Evolutionary conservation across 2,888 invertebrate species (phyloP), one percentile per base, ranked within the genome.

Genomic region (Lasioglossum oenotherae): DNA sequence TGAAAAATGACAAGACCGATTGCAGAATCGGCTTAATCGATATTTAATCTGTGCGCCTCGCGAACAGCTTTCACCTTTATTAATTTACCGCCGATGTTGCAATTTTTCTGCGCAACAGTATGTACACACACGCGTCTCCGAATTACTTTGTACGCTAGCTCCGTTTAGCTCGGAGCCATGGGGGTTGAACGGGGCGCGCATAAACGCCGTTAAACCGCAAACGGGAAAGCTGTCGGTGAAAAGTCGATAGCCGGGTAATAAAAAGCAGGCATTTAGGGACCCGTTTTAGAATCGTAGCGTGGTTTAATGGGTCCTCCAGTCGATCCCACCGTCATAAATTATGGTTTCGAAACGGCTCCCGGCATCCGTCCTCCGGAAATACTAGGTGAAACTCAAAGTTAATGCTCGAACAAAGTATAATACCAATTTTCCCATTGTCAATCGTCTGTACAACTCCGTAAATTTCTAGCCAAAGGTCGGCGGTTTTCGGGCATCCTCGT

Each of bases 271-370:
- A 73, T 73, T 78, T 81, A 78, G 73, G 53, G 49, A 67, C 19
- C 23, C 49, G 41, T 44, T 79, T 74, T 74, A 69, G 38, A 69
- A 69, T 69, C 44, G 74, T 35, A 46, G 35, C 69, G 41, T n/a
- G 60, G 71, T 72, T 64, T 73, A 74, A 77, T 76, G 64, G 74
- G 31, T 44, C 67, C 57, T 46, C 35, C 23, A 64, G 53, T 72
- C 73, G 46, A 35, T 23, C 27, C 38, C 46, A 73, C 44, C 41
- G 71, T 69, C 31, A n/a, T 64, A 76, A 76, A 75, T 83, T 75
- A 75, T 10, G 44, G 69, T 74, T 64, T 79, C 57, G 14, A 82
- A 82, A 82, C 38, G 57, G 57, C 69, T 71, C n/a, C 38, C 69
- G 46, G 16, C 12, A 73, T 41, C 49, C 23, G 67, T 67, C 19